Base-by-base conservation (phyloP, 2,888 invertebrate genomes). In the Xestia sexstrigata region DNA sequence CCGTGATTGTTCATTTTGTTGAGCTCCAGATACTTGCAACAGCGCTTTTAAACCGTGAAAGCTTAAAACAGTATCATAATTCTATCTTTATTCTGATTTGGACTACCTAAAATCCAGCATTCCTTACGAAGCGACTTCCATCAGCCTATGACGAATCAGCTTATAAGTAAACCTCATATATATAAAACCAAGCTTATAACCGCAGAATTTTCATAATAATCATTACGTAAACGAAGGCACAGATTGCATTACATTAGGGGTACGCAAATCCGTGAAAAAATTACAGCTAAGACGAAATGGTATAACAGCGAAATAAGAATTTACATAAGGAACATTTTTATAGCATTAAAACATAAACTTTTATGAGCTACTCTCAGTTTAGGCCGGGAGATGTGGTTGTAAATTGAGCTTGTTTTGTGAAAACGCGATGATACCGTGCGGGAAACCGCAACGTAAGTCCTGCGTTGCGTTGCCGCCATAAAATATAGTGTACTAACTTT, bases 271-370 rank as follows among this genome's bases (percentile, higher is more conserved):
- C 68, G 66, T 39, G 76, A 81, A 75, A 82, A 87, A 79, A 83
- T 81, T 83, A 79, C 62, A 60, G n/a, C 70, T 49, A 76, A 63
- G 62, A 75, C 45, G 74, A 65, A 66, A 78, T 39, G 67, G 39
- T 76, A 63, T 65, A 72, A 70, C 82, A 84, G 81, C 87, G 65
- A 89, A 91, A 92, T 88, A 88, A 88, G 88, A 91, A 90, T 92
- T 90, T 91, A 88, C 90, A 88, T 89, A 83, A 80, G 76, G 75
- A 89, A 73, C 63, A 88, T 91, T 91, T 92, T 93, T 91, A 92
- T 90, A 86, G 88, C 89, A 89, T 89, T 89, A 87, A 89, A 90
- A 87, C 91, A 91, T 92, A 90, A 93, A 92, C 82, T 92, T 93
- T 93, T 92, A 94, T 89, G 93, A 89, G 87, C 67, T 69, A 67